Evolutionary conservation across 2,888 invertebrate species (phyloP).

Genomic region (Steinernema carpocapsae): DNA sequence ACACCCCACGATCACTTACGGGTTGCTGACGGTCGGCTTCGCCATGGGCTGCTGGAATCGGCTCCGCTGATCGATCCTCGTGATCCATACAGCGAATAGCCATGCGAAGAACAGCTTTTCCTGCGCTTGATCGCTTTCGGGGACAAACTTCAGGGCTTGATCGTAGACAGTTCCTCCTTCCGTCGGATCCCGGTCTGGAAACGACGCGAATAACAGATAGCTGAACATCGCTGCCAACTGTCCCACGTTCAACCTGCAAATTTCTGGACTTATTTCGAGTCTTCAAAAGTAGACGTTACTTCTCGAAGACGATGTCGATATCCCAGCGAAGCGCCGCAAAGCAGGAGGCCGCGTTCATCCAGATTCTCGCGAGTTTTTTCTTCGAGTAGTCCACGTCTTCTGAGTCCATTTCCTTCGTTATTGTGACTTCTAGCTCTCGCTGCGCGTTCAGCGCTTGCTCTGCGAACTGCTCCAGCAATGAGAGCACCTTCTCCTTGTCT

Average conservation of each 20-base stretch:
- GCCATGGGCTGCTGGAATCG: conserved; percentile 52
- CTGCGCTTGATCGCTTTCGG: background rate
- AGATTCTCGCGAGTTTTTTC: conserved; percentile 50
- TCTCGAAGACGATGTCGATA: background rate
- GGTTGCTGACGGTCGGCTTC: conserved; percentile 59
- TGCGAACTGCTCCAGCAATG: conserved; percentile 41
- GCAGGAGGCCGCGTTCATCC: conserved; percentile 53
- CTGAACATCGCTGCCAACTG: background rate
- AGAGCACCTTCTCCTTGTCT: conserved; percentile 29
- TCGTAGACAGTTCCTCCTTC: background rate
- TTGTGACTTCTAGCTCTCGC: conserved; percentile 27
- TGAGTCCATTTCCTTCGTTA: conserved; percentile 37
- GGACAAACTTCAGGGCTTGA: background rate
- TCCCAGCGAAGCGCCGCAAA: conserved; percentile 52
- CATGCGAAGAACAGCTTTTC: conserved; percentile 50
- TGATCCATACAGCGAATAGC: conserved; percentile 47
- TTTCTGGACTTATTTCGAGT: background rate
- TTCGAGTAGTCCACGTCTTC: conserved; percentile 50
- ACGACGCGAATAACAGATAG: background rate
- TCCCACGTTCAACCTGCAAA: background rate
- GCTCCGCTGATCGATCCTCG: conserved; percentile 42
- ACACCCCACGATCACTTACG: conserved; percentile 42
- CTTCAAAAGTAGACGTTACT: background rate
- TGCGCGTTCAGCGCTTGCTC: conserved; percentile 42
- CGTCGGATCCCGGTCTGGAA: background rate